These are phyloP conservation scores for Conus canariensis DNA, from an alignment of 2,888 invertebrate species.

Conservation along the genomic window DNA sequence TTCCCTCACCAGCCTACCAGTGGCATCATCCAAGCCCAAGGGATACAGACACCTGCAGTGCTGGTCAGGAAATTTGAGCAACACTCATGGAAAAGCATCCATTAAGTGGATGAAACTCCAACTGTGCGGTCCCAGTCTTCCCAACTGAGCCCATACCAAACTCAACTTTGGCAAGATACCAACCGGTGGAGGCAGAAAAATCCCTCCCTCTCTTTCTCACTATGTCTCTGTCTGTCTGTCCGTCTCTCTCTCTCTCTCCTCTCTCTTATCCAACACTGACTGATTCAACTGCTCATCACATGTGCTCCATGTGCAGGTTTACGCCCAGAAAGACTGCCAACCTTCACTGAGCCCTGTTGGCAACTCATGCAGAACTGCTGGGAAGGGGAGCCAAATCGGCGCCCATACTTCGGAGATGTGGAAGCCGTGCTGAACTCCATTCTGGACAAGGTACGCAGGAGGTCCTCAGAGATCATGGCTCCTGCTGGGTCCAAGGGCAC, in stretches of 20 bases:
- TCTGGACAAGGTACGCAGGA: conserved; percentile 52
- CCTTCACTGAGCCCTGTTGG: conserved; percentile 90
- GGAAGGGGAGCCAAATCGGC: conserved; percentile 86
- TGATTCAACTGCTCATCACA: background rate
- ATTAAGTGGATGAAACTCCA: too few relatives aligned
- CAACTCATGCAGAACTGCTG: conserved; percentile 90
- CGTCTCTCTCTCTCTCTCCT: background rate
- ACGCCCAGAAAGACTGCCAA: conserved; percentile 87
- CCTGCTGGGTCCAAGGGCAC: background rate
- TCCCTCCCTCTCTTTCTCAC: background rate
- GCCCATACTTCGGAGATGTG: conserved; percentile 89
- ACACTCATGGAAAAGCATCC: too few relatives aligned
- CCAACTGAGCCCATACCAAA: too few relatives aligned
- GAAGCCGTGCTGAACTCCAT: conserved; percentile 84
- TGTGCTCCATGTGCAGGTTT: conserved; percentile 82
- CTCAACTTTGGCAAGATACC: too few relatives aligned
- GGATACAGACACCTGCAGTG: too few relatives aligned
- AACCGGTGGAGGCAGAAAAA: too few relatives aligned
- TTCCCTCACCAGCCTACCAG: too few relatives aligned
- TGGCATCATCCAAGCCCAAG: too few relatives aligned
- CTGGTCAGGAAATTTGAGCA: too few relatives aligned
- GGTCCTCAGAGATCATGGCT: conserved; percentile 8
- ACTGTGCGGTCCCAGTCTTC: too few relatives aligned
- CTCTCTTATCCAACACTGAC: background rate
- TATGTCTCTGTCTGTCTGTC: background rate